A percentile compares a stretch with the other conserved stretches of the same genome.
These are phyloP conservation scores for Catamblyrhynchus diadema DNA, from an alignment of 2,797 vertebrate genomes.

Conservation along the genomic window DNA sequence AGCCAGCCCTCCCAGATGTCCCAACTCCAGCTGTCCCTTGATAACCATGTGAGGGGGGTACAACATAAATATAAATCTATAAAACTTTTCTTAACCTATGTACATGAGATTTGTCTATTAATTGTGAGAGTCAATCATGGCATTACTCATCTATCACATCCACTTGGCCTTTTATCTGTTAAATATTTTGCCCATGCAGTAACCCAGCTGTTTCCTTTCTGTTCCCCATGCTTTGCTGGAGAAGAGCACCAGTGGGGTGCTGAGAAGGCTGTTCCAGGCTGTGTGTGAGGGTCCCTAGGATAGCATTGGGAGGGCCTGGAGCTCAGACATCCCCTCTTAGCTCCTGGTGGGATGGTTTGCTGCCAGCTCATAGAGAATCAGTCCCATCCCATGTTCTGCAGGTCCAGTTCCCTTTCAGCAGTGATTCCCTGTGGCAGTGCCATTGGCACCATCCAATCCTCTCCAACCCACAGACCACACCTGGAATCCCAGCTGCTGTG, in stretches of 20 bases:
- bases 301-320: not conserved
- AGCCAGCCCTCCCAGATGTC: too few species aligned
- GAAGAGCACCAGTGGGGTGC: rapidly evolving
- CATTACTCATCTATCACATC: too few species aligned
- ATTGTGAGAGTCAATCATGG: too few species aligned
- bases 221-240: not conserved
- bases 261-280: rapidly evolving
- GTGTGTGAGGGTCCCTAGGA: not conserved
- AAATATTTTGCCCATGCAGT: not conserved
- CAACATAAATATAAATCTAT: too few species aligned
- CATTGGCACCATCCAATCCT: rapidly evolving
- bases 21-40: too few species aligned
- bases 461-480: not conserved
- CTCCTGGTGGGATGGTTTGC: not conserved
- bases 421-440: too few species aligned
- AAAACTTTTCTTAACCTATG: too few species aligned
- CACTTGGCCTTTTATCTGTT: not conserved
- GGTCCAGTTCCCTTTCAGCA: not conserved
- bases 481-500: not conserved
- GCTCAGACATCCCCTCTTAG: not conserved
- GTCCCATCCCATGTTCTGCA: rapidly evolving
- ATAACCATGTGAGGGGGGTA: too few species aligned
- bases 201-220: not conserved
- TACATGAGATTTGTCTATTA: too few species aligned
- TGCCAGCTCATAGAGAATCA: not conserved